Evolutionary conservation across 2,797 vertebrate species (phyloP), one percentile per base, ranked within the genome.

Genomic region (Enteromius fasciolatus): DNA sequence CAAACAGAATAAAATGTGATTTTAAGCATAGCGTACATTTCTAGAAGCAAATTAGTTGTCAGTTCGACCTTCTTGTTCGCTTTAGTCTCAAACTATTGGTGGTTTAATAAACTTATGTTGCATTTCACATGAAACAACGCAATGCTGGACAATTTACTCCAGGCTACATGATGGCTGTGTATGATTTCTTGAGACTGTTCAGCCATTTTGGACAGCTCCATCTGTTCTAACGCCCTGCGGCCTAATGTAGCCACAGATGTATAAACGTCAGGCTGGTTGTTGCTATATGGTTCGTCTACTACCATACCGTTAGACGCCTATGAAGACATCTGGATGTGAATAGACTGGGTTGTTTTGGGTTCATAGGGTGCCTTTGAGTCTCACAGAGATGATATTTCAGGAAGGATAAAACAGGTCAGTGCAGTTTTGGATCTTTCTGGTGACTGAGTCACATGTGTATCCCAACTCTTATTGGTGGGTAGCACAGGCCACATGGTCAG

Each of bases 351-450:
- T 79, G 69, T 83, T 31, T 82, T 61, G 70, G 23, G 44, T 74
- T 41, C 80, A 18, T 33, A 36, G 48, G 31, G 14, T 77, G 50
- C 54, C 70, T 48, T 63, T 64, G 39, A 64, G 67, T 78, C 84
- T 82, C 3, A 5, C 85, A 85, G 88, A 84, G 74, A 31, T 86
- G 80, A 54, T 54, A 82, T 84, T 89, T 86, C n/a, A 59, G 74
- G 77, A 76, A 86, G 76, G 86, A 88, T 87, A 89, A 91, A 75
- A 88, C 82, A 54, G 61, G 74, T 84, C 87, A 63, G 78, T 90
- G 81, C 72, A 23, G 25, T 78, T 75, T 80, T 28, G 64, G 7
- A 39, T 14, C 33, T 68, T 77, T 44, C 44, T 64, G 85, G 59
- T 61, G 48, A 7, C 44, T 36, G 52, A 70, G 78, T 78, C 76